Base-by-base conservation (phyloP, 2,113 vertebrate species). In the Oryzias woworae region DNA sequence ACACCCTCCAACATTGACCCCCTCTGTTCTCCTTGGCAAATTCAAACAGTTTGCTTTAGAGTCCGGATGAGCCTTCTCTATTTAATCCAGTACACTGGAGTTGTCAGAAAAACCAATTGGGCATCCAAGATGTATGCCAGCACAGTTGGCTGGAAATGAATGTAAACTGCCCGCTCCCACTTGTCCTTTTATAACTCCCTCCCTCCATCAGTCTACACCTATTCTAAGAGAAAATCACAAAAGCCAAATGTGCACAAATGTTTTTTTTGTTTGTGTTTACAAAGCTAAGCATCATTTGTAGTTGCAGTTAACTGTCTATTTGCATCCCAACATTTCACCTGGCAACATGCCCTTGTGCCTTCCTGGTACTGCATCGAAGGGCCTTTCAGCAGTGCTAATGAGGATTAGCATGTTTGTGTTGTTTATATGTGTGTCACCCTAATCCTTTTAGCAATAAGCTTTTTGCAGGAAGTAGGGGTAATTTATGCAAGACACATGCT, bases 391-490 rank as follows among this genome's bases (percentile, higher is more conserved):
- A 82, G 85, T 80, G 85, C 90, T 91, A 91, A 89, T 88, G 87
- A 89, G 91, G 90, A 92, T 92, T 91, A 92, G 75, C 85, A 87
- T 91, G 88, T 91, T 91, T 90, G 90, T 89, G 89, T 88, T 89
- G 89, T 89, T 90, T 91, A 90, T 88, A 87, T 87, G 87, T 90
- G 84, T 91, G 85, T 90, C 83, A 77, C 82, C 68, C 68, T 91
- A 92, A 92, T 92, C 90, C 89, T 83, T 88, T 92, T 90, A 91
- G 82, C 81, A 85, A 81, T 90, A 88, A 89, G 87, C 86, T 75
- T 88, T 90, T 86, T 88, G 69, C 80, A 80, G 74, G 75, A 88
- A 88, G 80, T 84, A 67, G 59, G 66, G 82, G 73, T 88, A 83
- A 90, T 87, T 76, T 88, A 86, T 87, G 75, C 77, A 78, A 77